phyloP scores from a whole-genome alignment of 2,888 invertebrate species.

The Leptopilina drosophilae region DNA sequence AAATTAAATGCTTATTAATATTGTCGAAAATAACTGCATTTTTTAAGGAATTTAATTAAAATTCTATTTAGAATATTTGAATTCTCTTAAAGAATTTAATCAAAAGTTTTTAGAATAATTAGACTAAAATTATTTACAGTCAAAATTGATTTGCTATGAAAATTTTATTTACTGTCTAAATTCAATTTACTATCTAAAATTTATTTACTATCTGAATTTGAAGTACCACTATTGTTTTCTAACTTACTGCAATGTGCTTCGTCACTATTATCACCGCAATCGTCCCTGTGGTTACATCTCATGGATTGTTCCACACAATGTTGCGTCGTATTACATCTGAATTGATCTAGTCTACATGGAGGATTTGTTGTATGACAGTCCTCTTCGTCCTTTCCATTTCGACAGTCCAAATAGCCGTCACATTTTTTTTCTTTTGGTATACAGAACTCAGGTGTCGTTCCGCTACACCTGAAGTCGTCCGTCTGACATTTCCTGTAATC shows the following conservation, averaged over 20 bases:
- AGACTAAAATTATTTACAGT: too few relatives aligned
- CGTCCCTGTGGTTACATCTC: conserved; percentile 93
- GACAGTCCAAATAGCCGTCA: conserved; percentile 93
- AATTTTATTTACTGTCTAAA: not conserved
- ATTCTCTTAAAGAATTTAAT: too few relatives aligned
- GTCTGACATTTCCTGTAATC: conserved; percentile 92
- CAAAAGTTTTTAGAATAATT: too few relatives aligned
- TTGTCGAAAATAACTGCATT: too few relatives aligned
- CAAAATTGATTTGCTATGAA: not conserved
- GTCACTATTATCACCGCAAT: conserved; percentile 94
- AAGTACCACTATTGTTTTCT: not conserved
- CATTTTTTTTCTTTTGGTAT: conserved; percentile 93
- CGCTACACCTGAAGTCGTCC: conserved; percentile 93
- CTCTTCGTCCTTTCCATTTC: conserved; percentile 89
- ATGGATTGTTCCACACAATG: conserved; percentile 87
- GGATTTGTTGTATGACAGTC: conserved; percentile 81
- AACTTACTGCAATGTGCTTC: conserved; percentile 92
- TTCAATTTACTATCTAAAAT: not conserved
- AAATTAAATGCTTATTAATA: too few relatives aligned
- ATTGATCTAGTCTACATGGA: conserved; percentile 90
- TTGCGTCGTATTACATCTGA: conserved; percentile 88
- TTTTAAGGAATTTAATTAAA: too few relatives aligned
- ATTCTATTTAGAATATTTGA: too few relatives aligned
- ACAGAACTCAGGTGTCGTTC: conserved; percentile 84
- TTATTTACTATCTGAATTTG: not conserved